phyloP scores from a whole-genome alignment of 2,113 vertebrate species.

The Gasterosteus nipponicus region DNA sequence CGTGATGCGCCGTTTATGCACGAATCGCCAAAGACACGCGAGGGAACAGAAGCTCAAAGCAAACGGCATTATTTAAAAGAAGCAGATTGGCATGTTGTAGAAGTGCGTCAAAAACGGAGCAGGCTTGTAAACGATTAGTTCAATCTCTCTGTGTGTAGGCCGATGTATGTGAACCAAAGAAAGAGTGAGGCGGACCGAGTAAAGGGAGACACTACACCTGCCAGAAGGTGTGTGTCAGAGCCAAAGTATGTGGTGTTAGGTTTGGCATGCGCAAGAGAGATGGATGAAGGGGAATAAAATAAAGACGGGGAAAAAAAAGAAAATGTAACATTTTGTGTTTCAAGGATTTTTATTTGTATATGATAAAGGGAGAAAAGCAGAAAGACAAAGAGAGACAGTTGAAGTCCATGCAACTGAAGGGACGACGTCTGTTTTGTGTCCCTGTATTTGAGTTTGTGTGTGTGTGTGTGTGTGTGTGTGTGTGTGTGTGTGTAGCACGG shows the following conservation, averaged over 20 bases:
- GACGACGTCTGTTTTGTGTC: conserved; percentile 23
- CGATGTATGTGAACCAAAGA: conserved; percentile 25
- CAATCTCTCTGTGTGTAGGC: conserved; percentile 34
- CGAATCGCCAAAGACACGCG: conserved; percentile 45
- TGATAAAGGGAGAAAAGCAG: conserved; percentile 11
- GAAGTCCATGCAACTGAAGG: not conserved
- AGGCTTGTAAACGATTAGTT: conserved; percentile 50
- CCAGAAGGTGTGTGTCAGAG: conserved; percentile 46
- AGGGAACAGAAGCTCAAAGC: conserved; percentile 46
- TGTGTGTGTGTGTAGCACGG: conserved; percentile 15
- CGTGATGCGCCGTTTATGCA: conserved; percentile 41
- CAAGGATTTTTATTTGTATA: conserved; percentile 7
- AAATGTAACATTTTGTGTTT: conserved; percentile 24
- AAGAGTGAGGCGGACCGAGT: conserved; percentile 26
- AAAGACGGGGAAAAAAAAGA: not conserved
- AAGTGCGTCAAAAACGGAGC: conserved; percentile 44
- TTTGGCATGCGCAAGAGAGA: conserved; percentile 22
- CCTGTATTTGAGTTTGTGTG: conserved; percentile 12
- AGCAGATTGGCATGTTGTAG: conserved; percentile 47
- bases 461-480: conserved; percentile 8
- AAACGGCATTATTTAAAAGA: conserved; percentile 46
- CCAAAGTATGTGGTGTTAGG: conserved; percentile 50
- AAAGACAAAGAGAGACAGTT: conserved; percentile 13
- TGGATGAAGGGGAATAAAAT: not conserved
- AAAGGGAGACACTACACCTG: conserved; percentile 54